A percentile compares a stretch with the other conserved stretches of the same genome.
Evolutionary conservation across 2,113 vertebrate genomes (phyloP).

Genomic region (Peromyscus leucopus): DNA sequence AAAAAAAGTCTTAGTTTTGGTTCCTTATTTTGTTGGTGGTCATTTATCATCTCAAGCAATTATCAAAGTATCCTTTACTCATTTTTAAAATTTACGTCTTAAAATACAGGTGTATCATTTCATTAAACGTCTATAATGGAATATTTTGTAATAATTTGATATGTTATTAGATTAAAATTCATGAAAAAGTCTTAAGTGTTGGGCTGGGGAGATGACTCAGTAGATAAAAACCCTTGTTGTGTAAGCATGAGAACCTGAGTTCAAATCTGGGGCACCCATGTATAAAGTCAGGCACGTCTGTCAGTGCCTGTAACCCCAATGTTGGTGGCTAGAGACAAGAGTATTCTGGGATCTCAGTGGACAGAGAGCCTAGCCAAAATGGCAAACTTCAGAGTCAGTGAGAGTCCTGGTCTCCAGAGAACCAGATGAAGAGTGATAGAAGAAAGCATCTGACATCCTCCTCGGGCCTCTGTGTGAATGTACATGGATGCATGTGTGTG

Average conservation of each 20-base stretch:
- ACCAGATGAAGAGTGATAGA: not conserved
- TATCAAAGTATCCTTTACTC: not conserved
- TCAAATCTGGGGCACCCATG: too few species aligned
- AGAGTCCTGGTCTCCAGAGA: not conserved
- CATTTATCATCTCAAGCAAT: not conserved
- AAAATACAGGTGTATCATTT: not conserved
- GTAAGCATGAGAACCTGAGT: not conserved
- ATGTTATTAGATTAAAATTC: not conserved
- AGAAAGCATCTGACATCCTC: not conserved
- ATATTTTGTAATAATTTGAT: constrained; percentile 4
- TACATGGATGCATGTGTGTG: not conserved
- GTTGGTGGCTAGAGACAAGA: not conserved
- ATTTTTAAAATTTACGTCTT: not conserved
- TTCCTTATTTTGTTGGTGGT: not conserved
- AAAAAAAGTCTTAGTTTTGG: not conserved
- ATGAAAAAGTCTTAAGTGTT: not conserved
- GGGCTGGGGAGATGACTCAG: too few species aligned
- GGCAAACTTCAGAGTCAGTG: not conserved
- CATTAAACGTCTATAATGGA: not conserved
- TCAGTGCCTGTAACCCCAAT: not conserved
- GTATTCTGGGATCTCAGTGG: not conserved
- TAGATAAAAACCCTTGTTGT: not conserved
- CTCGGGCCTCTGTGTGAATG: not conserved
- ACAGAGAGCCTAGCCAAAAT: not conserved
- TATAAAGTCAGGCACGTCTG: not conserved